Conservation (phyloP, 2,888 invertebrate species). For the Thera britannica region DNA sequence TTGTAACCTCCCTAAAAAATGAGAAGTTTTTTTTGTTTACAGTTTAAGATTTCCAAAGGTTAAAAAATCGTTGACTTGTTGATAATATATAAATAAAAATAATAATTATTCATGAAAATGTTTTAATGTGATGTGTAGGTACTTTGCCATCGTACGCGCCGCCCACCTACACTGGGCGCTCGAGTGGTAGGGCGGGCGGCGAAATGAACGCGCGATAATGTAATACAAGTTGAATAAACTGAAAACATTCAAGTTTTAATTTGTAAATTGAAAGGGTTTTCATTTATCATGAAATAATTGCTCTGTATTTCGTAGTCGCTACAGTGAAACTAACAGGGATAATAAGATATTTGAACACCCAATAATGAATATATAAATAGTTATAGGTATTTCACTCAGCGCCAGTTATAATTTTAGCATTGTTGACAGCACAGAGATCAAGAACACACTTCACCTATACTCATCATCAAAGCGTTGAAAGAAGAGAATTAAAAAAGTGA, state of each 20-base stretch:
- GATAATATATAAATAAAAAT: background rate
- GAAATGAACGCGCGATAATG: conserved; percentile 2
- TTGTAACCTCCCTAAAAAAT: too few relatives aligned
- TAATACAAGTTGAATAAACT: conserved; percentile 2
- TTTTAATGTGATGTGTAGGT: conserved; percentile 7
- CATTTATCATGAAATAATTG: background rate
- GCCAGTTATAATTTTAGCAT: background rate
- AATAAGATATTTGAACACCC: too few relatives aligned
- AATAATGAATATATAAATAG: too few relatives aligned
- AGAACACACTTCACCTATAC: conserved; percentile 60
- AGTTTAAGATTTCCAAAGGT: too few relatives aligned
- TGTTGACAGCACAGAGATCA: conserved; percentile 21
- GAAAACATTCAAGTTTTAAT: conserved; percentile 2
- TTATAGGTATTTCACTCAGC: too few relatives aligned
- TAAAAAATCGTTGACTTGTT: background rate
- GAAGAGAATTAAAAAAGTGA: conserved; percentile 68
- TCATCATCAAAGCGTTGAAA: conserved; percentile 73
- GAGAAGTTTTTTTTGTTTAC: too few relatives aligned
- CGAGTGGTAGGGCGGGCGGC: conserved; percentile 25
- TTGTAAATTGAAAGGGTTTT: background rate
- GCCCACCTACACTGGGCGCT: conserved; percentile 14
- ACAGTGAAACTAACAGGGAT: too few relatives aligned
- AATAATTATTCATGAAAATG: background rate
- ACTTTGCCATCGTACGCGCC: conserved; percentile 2
- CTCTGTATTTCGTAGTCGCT: background rate